Evolutionary conservation across 2,113 vertebrate species (phyloP), one percentile per base, ranked within the genome.

Genomic region (Hyla sarda): DNA sequence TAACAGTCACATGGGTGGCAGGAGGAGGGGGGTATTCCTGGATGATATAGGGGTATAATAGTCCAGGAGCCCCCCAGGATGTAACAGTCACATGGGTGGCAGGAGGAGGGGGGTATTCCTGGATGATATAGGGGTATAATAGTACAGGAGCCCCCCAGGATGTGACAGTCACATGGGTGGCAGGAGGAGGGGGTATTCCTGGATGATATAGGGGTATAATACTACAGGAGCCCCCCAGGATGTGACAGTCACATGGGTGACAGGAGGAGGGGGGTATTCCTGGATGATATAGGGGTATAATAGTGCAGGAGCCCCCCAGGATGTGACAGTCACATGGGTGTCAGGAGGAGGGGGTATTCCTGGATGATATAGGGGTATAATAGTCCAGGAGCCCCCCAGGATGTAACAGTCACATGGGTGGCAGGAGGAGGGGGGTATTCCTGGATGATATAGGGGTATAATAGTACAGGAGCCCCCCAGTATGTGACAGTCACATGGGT

Each of bases 351-450:
- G 67, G 67, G 71, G 28, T 7, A 41, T 21, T 10, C 5, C 32
- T 73, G 37, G 16, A n/a, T 71, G 30, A 34, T 71, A 71, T 37
- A 71, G 71, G 34, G 71, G 71, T 69, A 69, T 69, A 69, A 69
- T n/a, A 25, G 32, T 80, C 16, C 54, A 41, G 50, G 28, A 56
- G 47, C 28, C n/a, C n/a, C n/a, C n/a, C n/a, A n/a, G n/a, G n/a
- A n/a, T n/a, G n/a, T n/a, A n/a, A n/a, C n/a, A n/a, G n/a, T 56
- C 52, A 30, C 50, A 7, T 37, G 50, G 41, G 28, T n/a, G 45
- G 41, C n/a, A n/a, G n/a, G n/a, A n/a, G n/a, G n/a, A n/a, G n/a
- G n/a, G 28, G n/a, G n/a, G n/a, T n/a, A n/a, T n/a, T n/a, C n/a
- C n/a, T n/a, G n/a, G n/a, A n/a, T n/a, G n/a, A n/a, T n/a, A n/a